These are phyloP conservation scores for Hemithea aestivaria DNA, from an alignment of 2,888 invertebrate genomes.

Conservation along the genomic window DNA sequence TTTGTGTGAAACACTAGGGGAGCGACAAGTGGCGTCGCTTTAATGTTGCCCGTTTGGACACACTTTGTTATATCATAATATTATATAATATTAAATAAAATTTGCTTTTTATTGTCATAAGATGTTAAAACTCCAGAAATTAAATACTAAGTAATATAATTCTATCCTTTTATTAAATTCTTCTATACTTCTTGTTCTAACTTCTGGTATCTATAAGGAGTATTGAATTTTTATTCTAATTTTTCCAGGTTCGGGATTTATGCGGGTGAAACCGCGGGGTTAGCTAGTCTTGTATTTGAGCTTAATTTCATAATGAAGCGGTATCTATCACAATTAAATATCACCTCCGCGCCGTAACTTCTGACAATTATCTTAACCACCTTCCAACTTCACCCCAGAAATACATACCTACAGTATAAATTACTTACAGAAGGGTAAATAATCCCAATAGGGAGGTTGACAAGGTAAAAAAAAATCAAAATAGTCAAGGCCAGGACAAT, in stretches of 20 bases:
- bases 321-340: constrained; percentile 71
- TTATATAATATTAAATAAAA: constrained; percentile 7
- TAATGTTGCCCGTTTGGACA: constrained; percentile 9
- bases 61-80: constrained; percentile 8
- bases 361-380: constrained; percentile 71
- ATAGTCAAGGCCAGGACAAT: too few species aligned
- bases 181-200: too few species aligned
- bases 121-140: constrained; percentile 17
- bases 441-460: too few species aligned
- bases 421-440: too few species aligned
- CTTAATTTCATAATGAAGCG: constrained; percentile 50
- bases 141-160: too few species aligned
- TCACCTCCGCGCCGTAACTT: constrained; percentile 64
- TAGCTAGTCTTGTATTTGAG: too few species aligned
- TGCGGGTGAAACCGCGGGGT: too few species aligned
- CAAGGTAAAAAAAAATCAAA: constrained; percentile 2
- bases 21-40: neutral
- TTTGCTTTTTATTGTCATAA: constrained; percentile 18
- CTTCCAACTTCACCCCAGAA: constrained; percentile 20
- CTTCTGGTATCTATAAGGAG: too few species aligned
- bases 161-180: too few species aligned
- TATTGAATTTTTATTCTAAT: too few species aligned
- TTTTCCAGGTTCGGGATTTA: too few species aligned
- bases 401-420: too few species aligned
- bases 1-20: constrained; percentile 26